Percentiles rank a stretch among this genome's conserved stretches.
Conservation (phyloP, 2,797 vertebrate genomes). For the Emys orbicularis region DNA sequence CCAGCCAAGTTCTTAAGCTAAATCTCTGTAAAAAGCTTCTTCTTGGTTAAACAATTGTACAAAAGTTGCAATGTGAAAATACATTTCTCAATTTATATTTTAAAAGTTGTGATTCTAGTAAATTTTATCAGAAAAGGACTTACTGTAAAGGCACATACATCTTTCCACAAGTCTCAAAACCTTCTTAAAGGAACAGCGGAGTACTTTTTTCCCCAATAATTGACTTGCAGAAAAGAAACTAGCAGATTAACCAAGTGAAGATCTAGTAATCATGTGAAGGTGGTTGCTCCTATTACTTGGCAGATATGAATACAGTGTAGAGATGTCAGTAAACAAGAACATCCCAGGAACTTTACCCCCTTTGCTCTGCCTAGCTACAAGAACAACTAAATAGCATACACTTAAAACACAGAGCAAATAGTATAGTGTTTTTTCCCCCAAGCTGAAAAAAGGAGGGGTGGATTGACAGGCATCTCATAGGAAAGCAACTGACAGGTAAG, state of each 20-base stretch:
- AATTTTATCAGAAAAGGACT: background rate
- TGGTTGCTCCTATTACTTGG: background rate
- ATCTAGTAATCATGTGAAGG: background rate
- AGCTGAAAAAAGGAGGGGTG: background rate
- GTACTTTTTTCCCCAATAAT: background rate
- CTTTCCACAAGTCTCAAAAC: background rate
- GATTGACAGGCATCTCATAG: background rate
- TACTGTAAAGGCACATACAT: background rate
- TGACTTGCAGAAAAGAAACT: background rate
- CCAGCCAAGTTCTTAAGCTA: slow-evolving; percentile 59
- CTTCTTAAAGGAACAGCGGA: background rate
- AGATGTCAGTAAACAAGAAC: background rate
- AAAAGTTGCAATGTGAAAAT: slow-evolving; percentile 35
- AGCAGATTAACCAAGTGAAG: background rate
- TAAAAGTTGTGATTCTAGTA: slow-evolving; percentile 24
- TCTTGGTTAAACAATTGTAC: slow-evolving; percentile 28
- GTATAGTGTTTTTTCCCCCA: background rate
- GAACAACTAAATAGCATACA: background rate
- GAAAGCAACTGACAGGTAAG: background rate
- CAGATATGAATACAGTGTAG: background rate
- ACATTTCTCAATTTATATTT: slow-evolving; percentile 40
- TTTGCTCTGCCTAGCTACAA: background rate
- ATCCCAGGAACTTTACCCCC: background rate
- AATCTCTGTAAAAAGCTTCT: slow-evolving; percentile 59
- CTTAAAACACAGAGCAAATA: background rate